Evolutionary conservation across 2,113 vertebrate genomes (phyloP).

Genomic region (Campylomormyrus numenius): DNA sequence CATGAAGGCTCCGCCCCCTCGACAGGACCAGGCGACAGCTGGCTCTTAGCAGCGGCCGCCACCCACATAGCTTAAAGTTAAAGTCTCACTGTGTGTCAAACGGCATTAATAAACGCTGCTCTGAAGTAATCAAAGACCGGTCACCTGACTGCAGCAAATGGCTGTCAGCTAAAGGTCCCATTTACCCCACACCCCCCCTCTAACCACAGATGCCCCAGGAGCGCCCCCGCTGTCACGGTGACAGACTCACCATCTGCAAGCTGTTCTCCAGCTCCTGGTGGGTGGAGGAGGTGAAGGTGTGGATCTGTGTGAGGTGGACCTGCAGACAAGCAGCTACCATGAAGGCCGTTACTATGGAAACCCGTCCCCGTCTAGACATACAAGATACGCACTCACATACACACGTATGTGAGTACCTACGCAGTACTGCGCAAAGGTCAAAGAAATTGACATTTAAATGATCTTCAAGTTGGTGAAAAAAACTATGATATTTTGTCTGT

Average conservation of each 20-base stretch:
- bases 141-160: neutral
- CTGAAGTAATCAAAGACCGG: neutral
- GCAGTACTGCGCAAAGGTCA: neutral
- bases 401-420: neutral
- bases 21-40: neutral
- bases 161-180: neutral
- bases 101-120: neutral
- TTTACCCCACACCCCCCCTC: neutral
- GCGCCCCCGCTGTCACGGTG: neutral
- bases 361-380: neutral
- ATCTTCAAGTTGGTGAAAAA: neutral
- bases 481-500: neutral
- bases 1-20: neutral
- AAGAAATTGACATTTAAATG: neutral
- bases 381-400: neutral
- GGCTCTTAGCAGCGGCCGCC: neutral
- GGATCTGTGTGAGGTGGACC: slow-evolving; percentile 91
- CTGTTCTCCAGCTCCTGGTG: slow-evolving; percentile 98
- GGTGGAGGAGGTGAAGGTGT: slow-evolving; percentile 93
- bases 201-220: neutral
- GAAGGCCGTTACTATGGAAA: neutral
- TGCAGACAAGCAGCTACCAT: slow-evolving; percentile 40
- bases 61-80: neutral
- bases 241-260: slow-evolving; percentile 89
- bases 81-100: neutral